phyloP scores from a whole-genome alignment of 2,888 invertebrate species.

The Thymelicus sylvestris region DNA sequence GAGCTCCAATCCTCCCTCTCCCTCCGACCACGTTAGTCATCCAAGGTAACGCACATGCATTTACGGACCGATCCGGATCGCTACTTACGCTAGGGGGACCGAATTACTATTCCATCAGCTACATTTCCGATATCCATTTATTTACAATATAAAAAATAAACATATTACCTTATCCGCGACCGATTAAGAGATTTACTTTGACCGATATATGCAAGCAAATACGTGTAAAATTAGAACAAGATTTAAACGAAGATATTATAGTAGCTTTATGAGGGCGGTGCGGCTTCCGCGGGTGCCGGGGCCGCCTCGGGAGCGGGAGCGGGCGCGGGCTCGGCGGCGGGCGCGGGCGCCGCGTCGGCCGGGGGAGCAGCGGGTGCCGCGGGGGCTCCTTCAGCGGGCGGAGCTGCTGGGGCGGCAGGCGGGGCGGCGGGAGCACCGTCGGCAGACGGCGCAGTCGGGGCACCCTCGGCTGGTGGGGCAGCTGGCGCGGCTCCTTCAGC shows the following conservation, averaged over 20 bases:
- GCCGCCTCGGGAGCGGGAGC: conserved; percentile 44
- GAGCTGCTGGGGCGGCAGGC: conserved; percentile 41
- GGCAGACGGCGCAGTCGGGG: conserved; percentile 46
- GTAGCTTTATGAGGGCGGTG: conserved; percentile 43
- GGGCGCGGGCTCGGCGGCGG: conserved; percentile 40
- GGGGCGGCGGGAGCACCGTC: conserved; percentile 46
- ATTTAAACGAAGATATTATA: neutral
- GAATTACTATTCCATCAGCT: conserved; percentile 79
- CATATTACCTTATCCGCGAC: conserved; percentile 26
- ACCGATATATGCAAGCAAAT: conserved; percentile 30
- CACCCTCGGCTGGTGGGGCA: conserved; percentile 47
- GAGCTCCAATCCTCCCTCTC: conserved; percentile 40
- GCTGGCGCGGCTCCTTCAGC: conserved; percentile 48
- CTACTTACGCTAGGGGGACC: conserved; percentile 32
- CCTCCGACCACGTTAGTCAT: conserved; percentile 44
- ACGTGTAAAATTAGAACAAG: conserved; percentile 10
- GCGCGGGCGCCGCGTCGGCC: conserved; percentile 38
- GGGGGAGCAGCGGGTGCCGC: conserved; percentile 42
- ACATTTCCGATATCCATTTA: conserved; percentile 62
- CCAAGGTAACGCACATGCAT: conserved; percentile 58
- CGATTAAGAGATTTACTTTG: conserved; percentile 35
- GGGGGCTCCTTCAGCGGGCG: conserved; percentile 44
- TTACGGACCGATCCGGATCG: conserved; percentile 12
- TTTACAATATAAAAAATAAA: conserved; percentile 63
- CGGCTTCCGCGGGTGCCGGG: conserved; percentile 43